A percentile compares a stretch with the other conserved stretches of the same genome.
phyloP scores from a whole-genome alignment of 2,113 vertebrate genomes.

The Gobius niger region DNA sequence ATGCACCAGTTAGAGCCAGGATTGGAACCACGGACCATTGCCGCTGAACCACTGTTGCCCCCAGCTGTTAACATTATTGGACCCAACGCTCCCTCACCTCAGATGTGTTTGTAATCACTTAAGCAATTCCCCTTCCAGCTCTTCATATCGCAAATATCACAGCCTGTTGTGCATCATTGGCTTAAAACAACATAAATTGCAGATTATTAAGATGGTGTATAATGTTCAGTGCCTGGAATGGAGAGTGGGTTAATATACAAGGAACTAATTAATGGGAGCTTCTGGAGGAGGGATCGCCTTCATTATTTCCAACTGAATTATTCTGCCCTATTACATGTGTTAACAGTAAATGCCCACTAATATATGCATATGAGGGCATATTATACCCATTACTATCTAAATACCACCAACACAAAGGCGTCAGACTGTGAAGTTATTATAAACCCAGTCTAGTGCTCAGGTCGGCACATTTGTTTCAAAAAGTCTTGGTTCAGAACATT shows the following conservation, averaged over 20 bases:
- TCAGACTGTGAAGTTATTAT: constrained; percentile 1
- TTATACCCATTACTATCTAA: background rate
- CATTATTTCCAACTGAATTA: constrained; percentile 14
- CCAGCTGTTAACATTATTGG: too few relatives aligned
- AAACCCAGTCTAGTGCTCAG: background rate
- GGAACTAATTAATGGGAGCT: constrained; percentile 15
- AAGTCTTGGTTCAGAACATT: constrained; percentile 21
- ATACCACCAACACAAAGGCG: constrained; percentile 2
- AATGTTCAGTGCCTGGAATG: background rate
- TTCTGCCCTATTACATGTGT: background rate
- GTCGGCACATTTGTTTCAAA: constrained; percentile 9
- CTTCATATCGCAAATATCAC: too few relatives aligned
- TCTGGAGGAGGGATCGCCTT: constrained; percentile 14
- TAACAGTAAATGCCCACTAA: background rate
- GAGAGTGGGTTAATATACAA: constrained; percentile 7
- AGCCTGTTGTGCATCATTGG: background rate
- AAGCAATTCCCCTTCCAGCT: too few relatives aligned
- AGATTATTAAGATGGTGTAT: constrained; percentile 12
- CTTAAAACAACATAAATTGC: constrained; percentile 14
- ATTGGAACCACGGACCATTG: too few relatives aligned
- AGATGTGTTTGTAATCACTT: too few relatives aligned
- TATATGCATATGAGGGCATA: background rate
- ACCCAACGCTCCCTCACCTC: too few relatives aligned
- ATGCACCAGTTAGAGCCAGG: too few relatives aligned
- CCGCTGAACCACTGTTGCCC: too few relatives aligned